phyloP scores from a whole-genome alignment of 2,797 vertebrate genomes.

The Arrhamphus sclerolepis region DNA sequence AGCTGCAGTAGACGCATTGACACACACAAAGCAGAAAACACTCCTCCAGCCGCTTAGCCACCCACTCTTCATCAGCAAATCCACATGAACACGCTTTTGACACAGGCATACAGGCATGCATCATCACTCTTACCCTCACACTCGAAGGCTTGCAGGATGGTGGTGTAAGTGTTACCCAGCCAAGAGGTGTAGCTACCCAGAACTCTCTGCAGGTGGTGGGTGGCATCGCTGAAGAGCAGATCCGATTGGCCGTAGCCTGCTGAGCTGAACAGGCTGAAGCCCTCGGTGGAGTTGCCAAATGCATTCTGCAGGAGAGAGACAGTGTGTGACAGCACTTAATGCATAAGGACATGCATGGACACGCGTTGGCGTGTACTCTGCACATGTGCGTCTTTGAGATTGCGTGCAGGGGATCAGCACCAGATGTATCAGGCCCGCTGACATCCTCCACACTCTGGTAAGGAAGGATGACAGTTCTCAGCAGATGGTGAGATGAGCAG shows the following conservation, averaged over 20 bases:
- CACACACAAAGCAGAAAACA: constrained; percentile 30
- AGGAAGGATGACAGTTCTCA: constrained; percentile 46
- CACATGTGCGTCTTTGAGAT: constrained; percentile 23
- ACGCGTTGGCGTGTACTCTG: constrained; percentile 29
- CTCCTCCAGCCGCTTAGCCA: constrained; percentile 31
- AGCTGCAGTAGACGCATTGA: constrained; percentile 43
- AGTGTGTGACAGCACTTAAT: constrained; percentile 47
- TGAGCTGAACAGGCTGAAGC: constrained; percentile 83
- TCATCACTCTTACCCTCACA: constrained; percentile 79
- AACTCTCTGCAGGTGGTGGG: constrained; percentile 82
- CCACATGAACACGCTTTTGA: constrained; percentile 34
- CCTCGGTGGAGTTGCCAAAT: constrained; percentile 77
- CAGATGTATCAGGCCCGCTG: constrained; percentile 52
- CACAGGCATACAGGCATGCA: constrained; percentile 8
- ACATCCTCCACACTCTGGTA: constrained; percentile 32
- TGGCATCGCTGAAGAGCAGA: constrained; percentile 82
- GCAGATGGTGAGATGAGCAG: constrained; percentile 33
- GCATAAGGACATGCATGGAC: constrained; percentile 40
- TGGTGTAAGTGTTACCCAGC: constrained; percentile 82
- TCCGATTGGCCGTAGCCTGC: constrained; percentile 76
- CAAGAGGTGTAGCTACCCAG: constrained; percentile 82
- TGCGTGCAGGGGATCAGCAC: constrained; percentile 31
- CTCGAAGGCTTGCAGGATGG: constrained; percentile 82
- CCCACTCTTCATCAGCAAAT: constrained; percentile 35
- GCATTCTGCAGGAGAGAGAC: constrained; percentile 68